A percentile compares a stretch with the other conserved stretches of the same genome.
Evolutionary conservation across 2,113 vertebrate species (phyloP).

Genomic region (Caloenas nicobarica): DNA sequence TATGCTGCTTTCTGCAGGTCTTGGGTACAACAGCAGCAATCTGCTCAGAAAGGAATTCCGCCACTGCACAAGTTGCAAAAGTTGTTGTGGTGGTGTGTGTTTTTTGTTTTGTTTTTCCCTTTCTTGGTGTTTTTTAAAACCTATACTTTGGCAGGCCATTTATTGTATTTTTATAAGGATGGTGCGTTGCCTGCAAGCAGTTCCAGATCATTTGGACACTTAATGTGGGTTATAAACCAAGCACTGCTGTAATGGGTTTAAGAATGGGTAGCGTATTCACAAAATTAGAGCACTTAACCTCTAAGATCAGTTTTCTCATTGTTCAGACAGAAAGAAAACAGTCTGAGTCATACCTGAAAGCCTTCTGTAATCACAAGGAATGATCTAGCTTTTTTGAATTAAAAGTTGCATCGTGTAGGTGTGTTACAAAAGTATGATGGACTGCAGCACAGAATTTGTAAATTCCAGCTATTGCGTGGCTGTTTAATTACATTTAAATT

Average conservation of each 20-base stretch:
- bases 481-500: not conserved
- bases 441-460: not conserved
- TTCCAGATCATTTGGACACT: not conserved
- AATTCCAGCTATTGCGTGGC: not conserved
- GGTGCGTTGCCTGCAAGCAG: not conserved
- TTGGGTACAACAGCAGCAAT: not conserved
- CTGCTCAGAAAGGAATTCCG: not conserved
- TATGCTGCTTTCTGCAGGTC: not conserved
- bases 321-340: constrained; percentile 24
- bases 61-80: not conserved
- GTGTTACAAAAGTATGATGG: not conserved
- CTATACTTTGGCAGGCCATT: not conserved
- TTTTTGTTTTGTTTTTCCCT: too few species aligned
- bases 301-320: not conserved
- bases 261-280: not conserved
- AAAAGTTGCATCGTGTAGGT: not conserved
- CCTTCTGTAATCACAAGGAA: not conserved
- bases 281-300: constrained; percentile 14
- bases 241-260: not conserved
- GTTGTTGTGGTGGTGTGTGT: too few species aligned
- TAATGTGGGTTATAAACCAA: not conserved
- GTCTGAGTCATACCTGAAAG: constrained; percentile 18
- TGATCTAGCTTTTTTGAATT: not conserved
- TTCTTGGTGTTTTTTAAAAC: not conserved
- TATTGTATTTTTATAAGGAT: not conserved